These are phyloP conservation scores for Sylvia borin DNA, from an alignment of 2,797 vertebrate genomes.

Conservation along the genomic window DNA sequence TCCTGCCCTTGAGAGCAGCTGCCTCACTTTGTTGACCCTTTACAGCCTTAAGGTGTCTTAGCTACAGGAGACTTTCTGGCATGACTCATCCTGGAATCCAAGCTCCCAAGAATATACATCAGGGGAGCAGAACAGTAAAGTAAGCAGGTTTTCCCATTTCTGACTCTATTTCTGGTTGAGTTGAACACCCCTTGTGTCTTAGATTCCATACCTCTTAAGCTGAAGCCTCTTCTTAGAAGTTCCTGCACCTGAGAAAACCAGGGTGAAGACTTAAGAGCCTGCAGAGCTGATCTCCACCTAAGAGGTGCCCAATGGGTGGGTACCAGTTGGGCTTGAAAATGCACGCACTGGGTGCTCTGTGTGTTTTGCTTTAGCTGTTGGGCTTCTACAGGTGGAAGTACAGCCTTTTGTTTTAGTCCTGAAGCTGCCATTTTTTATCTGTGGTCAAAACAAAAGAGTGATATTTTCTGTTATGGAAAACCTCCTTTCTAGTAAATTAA, in stretches of 20 bases:
- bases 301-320: background rate
- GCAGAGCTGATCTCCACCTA: background rate
- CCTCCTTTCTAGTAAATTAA: background rate
- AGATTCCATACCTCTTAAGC: background rate
- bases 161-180: background rate
- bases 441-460: background rate
- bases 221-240: background rate
- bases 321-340: background rate
- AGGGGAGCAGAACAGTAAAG: background rate
- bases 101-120: background rate
- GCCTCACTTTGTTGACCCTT: background rate
- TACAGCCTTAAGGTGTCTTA: background rate
- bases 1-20: background rate
- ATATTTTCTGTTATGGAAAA: background rate
- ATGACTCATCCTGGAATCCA: background rate
- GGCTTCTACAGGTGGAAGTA: background rate
- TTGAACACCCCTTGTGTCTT: background rate
- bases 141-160: background rate
- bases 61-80: background rate
- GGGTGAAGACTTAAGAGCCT: background rate
- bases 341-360: fast-evolving
- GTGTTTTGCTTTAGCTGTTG: background rate
- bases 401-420: background rate
- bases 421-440: background rate
- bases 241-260: background rate